Evolutionary conservation across 2,888 invertebrate genomes (phyloP).

Genomic region (Chironomus riparius): DNA sequence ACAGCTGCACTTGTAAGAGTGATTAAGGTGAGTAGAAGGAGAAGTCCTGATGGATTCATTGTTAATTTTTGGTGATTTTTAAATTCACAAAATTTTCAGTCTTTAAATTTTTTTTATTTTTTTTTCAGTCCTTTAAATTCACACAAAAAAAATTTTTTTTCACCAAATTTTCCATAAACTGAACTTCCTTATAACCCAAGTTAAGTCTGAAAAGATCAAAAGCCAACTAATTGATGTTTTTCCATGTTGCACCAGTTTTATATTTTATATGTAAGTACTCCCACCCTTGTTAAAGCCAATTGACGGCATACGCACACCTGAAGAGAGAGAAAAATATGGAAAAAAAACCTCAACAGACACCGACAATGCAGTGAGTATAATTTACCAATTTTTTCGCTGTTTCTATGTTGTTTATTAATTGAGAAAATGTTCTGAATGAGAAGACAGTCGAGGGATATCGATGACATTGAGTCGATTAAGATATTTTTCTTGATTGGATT

Average conservation of each 20-base stretch:
- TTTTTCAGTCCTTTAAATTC: neutral
- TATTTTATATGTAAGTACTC: constrained; percentile 14
- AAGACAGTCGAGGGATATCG: too few relatives aligned
- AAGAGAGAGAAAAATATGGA: neutral
- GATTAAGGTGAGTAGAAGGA: constrained; percentile 31
- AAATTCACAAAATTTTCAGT: neutral
- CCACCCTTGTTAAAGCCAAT: neutral
- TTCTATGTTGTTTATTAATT: too few relatives aligned
- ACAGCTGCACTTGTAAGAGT: constrained; percentile 30
- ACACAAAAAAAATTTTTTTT: neutral
- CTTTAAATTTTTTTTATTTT: too few relatives aligned
- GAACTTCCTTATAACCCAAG: neutral
- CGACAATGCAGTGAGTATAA: too few relatives aligned
- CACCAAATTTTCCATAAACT: neutral
- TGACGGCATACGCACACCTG: neutral
- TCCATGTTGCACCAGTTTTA: constrained; percentile 24
- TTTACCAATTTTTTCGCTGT: too few relatives aligned
- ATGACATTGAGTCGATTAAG: too few relatives aligned
- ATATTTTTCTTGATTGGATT: neutral
- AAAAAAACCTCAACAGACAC: neutral
- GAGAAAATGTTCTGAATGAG: too few relatives aligned
- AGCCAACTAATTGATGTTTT: constrained; percentile 17
- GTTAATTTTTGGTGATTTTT: neutral
- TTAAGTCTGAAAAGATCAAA: neutral
- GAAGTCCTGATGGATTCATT: neutral